Percentiles rank a stretch among this genome's conserved stretches.
Conservation (phyloP, 2,888 invertebrate species). For the Hofmannophila pseudospretella region DNA sequence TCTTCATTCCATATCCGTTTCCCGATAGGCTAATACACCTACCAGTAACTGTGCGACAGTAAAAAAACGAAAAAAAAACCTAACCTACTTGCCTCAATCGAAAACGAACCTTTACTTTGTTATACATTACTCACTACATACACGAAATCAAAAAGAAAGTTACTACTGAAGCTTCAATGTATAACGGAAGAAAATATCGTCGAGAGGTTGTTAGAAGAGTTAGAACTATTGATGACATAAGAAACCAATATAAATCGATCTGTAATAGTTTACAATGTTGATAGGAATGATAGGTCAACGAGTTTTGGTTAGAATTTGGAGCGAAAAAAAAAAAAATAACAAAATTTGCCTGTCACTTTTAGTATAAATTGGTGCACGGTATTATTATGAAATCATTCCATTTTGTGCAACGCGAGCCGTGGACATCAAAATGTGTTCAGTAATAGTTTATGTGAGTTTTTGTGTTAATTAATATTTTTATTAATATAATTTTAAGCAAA, state of each 20-base stretch:
- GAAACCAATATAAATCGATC: neutral
- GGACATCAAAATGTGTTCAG: slow-evolving; percentile 56
- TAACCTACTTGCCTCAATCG: no score
- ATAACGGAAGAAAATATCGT: no score
- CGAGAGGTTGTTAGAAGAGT: no score
- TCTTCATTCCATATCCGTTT: no score
- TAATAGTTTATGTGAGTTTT: slow-evolving; percentile 61
- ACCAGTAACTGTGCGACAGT: no score
- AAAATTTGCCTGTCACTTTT: slow-evolving; percentile 38
- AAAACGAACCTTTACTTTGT: no score
- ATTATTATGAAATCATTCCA: slow-evolving; percentile 56
- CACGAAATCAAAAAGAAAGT: no score
- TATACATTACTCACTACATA: no score
- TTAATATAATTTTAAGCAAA: no score
- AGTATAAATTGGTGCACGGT: slow-evolving; percentile 49
- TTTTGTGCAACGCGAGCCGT: slow-evolving; percentile 32
- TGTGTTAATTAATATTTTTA: slow-evolving; percentile 8
- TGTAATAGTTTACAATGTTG: neutral
- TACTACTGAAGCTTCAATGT: no score
- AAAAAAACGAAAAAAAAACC: no score
- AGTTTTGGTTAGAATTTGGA: neutral
- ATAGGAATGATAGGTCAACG: neutral
- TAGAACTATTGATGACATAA: slow-evolving; percentile 3
- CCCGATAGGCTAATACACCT: no score
- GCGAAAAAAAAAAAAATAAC: neutral